Evolutionary conservation across 2,113 vertebrate genomes (phyloP).

Genomic region (Xenopus laevis): DNA sequence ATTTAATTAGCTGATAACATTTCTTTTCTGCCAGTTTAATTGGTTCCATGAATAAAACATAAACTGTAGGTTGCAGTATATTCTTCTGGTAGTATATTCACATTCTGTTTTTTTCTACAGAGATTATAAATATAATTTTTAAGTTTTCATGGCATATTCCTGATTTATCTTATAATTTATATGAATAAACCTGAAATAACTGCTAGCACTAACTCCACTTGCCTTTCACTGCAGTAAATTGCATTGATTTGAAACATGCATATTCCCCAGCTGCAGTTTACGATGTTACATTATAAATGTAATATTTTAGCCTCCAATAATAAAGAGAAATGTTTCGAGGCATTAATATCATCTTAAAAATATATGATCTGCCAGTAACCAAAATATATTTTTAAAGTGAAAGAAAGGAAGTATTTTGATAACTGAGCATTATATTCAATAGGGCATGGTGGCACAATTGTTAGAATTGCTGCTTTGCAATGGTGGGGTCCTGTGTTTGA

Average conservation of each 20-base stretch:
- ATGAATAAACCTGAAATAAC: slow-evolving; percentile 16
- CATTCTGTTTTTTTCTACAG: neutral
- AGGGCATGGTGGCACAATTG: no score
- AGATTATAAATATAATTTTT: slow-evolving; percentile 7
- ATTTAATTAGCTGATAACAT: no score
- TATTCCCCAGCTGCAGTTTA: slow-evolving; percentile 3
- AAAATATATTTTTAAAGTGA: neutral
- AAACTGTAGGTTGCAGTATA: slow-evolving; percentile 61
- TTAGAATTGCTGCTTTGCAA: no score
- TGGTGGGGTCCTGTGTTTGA: no score
- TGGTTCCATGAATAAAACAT: neutral
- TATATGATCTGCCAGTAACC: neutral
- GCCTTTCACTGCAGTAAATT: slow-evolving; percentile 10
- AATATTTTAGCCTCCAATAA: slow-evolving; percentile 7
- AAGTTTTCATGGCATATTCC: slow-evolving; percentile 30
- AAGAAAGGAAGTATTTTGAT: neutral
- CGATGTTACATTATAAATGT: neutral
- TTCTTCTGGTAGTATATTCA: slow-evolving; percentile 41
- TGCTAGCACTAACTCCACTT: slow-evolving; percentile 25
- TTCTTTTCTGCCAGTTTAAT: no score
- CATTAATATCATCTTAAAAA: neutral
- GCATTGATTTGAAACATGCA: slow-evolving; percentile 7
- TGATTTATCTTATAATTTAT: slow-evolving; percentile 37
- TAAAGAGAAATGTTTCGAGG: slow-evolving; percentile 2
- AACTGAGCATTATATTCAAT: no score